A percentile compares a stretch with the other conserved stretches of the same genome.
These are phyloP conservation scores for Hirundichthys speculiger DNA, from an alignment of 2,113 vertebrate genomes.

Conservation along the genomic window DNA sequence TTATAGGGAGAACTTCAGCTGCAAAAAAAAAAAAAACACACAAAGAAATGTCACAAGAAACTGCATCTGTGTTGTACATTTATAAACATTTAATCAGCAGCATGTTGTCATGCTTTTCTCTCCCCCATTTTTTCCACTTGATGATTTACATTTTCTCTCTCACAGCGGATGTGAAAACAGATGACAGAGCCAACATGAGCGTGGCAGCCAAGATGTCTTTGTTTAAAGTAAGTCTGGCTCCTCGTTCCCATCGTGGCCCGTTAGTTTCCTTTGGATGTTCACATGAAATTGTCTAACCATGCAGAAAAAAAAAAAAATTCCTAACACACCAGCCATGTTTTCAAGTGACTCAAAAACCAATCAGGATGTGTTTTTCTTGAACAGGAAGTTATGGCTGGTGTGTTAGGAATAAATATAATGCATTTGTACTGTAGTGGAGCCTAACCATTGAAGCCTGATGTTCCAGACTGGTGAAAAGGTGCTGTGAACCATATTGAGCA, in stretches of 20 bases:
- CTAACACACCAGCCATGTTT: too few species aligned
- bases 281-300: neutral
- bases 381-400: too few species aligned
- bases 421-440: too few species aligned
- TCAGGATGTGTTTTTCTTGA: too few species aligned
- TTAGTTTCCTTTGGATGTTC: too few species aligned
- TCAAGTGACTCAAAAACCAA: too few species aligned
- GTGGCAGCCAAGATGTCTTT: constrained; percentile 87
- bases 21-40: too few species aligned
- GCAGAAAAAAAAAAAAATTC: neutral
- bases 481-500: neutral
- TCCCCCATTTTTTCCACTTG: neutral
- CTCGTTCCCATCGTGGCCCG: constrained; percentile 13
- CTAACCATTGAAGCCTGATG: too few species aligned
- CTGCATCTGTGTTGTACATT: too few species aligned
- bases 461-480: neutral
- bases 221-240: constrained; percentile 78
- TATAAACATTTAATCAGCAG: neutral
- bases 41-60: too few species aligned
- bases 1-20: too few species aligned
- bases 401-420: too few species aligned
- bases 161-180: constrained; percentile 80
- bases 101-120: neutral
- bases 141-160: constrained; percentile 14
- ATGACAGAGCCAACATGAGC: constrained; percentile 82